Evolutionary conservation across 2,888 invertebrate genomes (phyloP).

Genomic region (Punctoribates punctum): DNA sequence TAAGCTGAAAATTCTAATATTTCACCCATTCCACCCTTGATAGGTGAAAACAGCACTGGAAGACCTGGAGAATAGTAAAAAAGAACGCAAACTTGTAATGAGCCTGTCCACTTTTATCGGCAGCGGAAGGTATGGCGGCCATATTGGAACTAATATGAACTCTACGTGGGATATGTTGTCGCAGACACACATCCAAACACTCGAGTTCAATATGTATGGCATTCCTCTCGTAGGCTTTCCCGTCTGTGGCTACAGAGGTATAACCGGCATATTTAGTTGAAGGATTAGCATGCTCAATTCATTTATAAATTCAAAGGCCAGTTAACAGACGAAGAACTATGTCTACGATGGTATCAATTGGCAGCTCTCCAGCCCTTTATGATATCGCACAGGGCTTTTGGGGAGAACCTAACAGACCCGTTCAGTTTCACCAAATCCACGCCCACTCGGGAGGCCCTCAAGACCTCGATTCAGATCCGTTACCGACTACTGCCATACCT

Average conservation of each 20-base stretch:
- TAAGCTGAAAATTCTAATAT: not conserved
- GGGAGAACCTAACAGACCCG: slow-evolving; percentile 54
- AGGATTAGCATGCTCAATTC: not conserved
- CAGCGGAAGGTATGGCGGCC: slow-evolving; percentile 51
- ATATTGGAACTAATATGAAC: slow-evolving; percentile 57
- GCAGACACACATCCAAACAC: slow-evolving; percentile 57
- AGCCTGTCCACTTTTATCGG: slow-evolving; percentile 54
- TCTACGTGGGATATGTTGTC: slow-evolving; percentile 62
- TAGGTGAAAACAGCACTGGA: not conserved
- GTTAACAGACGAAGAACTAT: slow-evolving; percentile 64
- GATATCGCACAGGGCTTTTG: slow-evolving; percentile 53
- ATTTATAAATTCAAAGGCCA: too few relatives aligned
- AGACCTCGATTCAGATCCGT: slow-evolving; percentile 63
- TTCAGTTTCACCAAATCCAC: slow-evolving; percentile 63
- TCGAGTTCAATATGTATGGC: slow-evolving; percentile 57
- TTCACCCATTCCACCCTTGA: not conserved
- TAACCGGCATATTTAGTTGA: slow-evolving; percentile 52
- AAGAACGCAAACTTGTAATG: slow-evolving; percentile 49
- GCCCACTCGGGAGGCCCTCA: slow-evolving; percentile 63
- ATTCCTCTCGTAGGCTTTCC: slow-evolving; percentile 62
- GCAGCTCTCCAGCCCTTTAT: slow-evolving; percentile 83
- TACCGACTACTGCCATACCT: slow-evolving; percentile 73
- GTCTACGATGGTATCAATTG: slow-evolving; percentile 77
- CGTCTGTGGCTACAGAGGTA: slow-evolving; percentile 73
- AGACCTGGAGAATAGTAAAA: not conserved